Evolutionary conservation across 1,140 invertebrate genomes (phyloP).

Genomic region (Drosophila bipectinata): DNA sequence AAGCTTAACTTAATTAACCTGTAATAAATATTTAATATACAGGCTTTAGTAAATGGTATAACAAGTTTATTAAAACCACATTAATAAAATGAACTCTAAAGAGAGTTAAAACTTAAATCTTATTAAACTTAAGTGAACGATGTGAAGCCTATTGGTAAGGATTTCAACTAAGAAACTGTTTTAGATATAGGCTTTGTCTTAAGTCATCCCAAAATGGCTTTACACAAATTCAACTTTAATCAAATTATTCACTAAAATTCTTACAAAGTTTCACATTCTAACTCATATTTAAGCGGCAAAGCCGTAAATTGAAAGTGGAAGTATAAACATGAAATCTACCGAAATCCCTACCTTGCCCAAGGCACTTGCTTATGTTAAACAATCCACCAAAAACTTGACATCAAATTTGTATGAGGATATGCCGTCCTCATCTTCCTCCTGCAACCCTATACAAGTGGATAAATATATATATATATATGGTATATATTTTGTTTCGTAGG

Average conservation of each 20-base stretch:
- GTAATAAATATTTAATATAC: constrained; percentile 5
- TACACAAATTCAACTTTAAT: too few species aligned
- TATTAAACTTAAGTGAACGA: too few species aligned
- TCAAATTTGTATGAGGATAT: constrained; percentile 44
- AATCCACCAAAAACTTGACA: constrained; percentile 48
- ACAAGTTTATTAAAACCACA: too few species aligned
- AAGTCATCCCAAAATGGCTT: too few species aligned
- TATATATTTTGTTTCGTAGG: neutral
- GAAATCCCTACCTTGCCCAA: constrained; percentile 20
- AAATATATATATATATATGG: neutral
- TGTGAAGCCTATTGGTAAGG: too few species aligned
- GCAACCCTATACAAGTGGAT: neutral
- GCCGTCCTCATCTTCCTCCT: neutral
- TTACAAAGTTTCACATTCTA: neutral
- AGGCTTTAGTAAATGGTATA: constrained; percentile 2
- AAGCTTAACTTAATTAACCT: constrained; percentile 10
- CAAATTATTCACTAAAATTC: too few species aligned
- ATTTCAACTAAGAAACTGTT: too few species aligned
- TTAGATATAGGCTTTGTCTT: too few species aligned
- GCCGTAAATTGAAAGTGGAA: constrained; percentile 22
- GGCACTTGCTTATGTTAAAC: constrained; percentile 52
- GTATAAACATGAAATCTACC: constrained; percentile 31
- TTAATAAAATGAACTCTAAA: too few species aligned
- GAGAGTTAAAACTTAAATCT: too few species aligned
- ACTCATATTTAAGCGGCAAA: neutral